Conservation (phyloP, 1,140 invertebrate genomes). For the Eumeta japonica region DNA sequence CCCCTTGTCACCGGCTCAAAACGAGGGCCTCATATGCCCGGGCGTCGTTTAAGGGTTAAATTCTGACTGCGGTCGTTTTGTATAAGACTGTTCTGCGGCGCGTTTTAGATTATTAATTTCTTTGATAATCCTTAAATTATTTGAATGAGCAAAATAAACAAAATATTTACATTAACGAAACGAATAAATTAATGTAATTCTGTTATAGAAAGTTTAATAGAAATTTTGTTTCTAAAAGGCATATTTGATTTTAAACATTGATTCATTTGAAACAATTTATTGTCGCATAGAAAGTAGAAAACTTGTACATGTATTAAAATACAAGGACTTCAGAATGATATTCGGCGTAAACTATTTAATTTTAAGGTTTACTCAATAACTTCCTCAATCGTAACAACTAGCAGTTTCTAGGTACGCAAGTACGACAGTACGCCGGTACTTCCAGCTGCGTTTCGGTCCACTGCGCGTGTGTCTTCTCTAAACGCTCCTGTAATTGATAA, state of each 20-base stretch:
- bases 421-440: conserved; percentile 32
- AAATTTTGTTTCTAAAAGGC: too few species aligned
- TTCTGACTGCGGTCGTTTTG: not conserved
- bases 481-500: conserved; percentile 53
- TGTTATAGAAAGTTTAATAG: too few species aligned
- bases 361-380: not conserved
- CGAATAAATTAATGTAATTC: too few species aligned
- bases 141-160: conserved; percentile 12
- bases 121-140: conserved; percentile 14
- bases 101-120: conserved; percentile 5
- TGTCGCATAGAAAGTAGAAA: not conserved
- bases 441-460: conserved; percentile 25
- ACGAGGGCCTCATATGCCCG: conserved; percentile 24
- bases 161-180: too few species aligned
- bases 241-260: too few species aligned
- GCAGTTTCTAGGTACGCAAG: conserved; percentile 7
- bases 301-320: not conserved
- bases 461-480: conserved; percentile 29
- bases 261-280: too few species aligned
- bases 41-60: conserved; percentile 9
- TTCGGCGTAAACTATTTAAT: not conserved
- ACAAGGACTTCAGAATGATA: conserved; percentile 2
- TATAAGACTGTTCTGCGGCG: conserved; percentile 13
- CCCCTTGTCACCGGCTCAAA: not conserved
- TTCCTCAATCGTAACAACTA: conserved; percentile 6